These are phyloP conservation scores for Drosophila rhopaloa DNA, from an alignment of 1,140 invertebrate species.

Conservation along the genomic window DNA sequence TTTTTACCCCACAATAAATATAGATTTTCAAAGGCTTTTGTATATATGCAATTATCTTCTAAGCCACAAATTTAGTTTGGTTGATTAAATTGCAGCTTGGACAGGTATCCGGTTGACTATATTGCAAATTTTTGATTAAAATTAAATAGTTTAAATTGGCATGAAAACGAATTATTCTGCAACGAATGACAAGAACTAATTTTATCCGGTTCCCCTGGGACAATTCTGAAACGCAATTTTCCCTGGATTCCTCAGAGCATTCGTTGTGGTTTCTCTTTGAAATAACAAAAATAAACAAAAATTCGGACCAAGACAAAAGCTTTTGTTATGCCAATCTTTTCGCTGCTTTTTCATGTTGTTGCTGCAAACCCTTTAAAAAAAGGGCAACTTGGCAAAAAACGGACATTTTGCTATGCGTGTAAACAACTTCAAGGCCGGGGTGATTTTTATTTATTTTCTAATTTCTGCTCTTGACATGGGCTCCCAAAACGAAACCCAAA, in stretches of 20 bases:
- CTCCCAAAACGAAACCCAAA: conserved; percentile 4
- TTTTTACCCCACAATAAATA: too few species aligned
- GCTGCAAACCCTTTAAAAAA: conserved; percentile 24
- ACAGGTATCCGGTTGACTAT: too few species aligned
- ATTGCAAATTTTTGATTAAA: too few species aligned
- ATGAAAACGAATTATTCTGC: not conserved
- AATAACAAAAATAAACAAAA: not conserved
- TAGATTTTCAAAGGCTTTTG: too few species aligned
- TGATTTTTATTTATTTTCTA: conserved; percentile 19
- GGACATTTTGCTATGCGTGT: conserved; percentile 31
- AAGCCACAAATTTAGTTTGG: too few species aligned
- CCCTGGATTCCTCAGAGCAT: not conserved
- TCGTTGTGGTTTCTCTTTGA: not conserved
- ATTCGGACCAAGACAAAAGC: conserved; percentile 4
- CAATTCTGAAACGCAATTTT: conserved; percentile 6
- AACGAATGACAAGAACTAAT: not conserved
- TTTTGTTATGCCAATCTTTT: conserved; percentile 1
- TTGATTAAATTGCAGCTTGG: too few species aligned
- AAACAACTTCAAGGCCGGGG: conserved; percentile 29
- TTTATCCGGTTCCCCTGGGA: not conserved
- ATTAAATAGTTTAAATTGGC: not conserved
- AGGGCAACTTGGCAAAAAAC: conserved; percentile 26
- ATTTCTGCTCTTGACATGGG: conserved; percentile 14
- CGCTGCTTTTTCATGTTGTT: not conserved
- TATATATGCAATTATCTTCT: too few species aligned